Evolutionary conservation across 2,113 vertebrate species (phyloP), one percentile per base, ranked within the genome.

Genomic region (Takifugu bimaculatus): DNA sequence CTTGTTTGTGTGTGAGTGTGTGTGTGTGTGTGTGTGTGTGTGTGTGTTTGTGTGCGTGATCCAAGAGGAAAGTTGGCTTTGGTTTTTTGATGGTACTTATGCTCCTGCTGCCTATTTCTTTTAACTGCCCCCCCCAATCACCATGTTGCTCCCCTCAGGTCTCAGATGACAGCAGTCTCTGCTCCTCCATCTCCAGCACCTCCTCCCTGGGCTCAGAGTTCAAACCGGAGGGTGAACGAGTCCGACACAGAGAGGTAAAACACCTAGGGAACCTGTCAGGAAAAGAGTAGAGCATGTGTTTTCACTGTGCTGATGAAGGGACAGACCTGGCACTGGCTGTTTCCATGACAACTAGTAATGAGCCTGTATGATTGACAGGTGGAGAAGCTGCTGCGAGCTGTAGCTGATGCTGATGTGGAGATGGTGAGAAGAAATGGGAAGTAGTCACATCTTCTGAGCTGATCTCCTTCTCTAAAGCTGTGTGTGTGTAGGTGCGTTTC

Each of bases 381-480:
- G 83, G 96, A 98, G 86, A 98, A 97, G 81, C 91, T 99, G 70
- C 82, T 99, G 63, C 90, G 95, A 70, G 96, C 96, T 0, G 91
- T 96, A 56, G 95, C 95, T 20, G 96, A 99, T 61, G 94, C 93
- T 3, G 97, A 99, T 52, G 82, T 95, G 58, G 94, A 98, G 89
- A 99, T 99, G 97, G 97, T 98, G 84, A 94, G 93, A 47, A 5
- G 4, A 32, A 26, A 25, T 13, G 13, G 5, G 0, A 29, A 50
- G 12, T 26, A n/a, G 12, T 20, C 58, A 49, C 26, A 15, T 52
- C 14, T 28, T 20, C 12, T 53, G 20, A 7, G 7, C 50, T 25
- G 9, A 6, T 32, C 14, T 28, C 13, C 9, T n/a, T 15, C 28
- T 5, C 14, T 15, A 26, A 4, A 12, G 50, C 50, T 68, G 47